phyloP scores from a whole-genome alignment of 2,888 invertebrate species.

The Drosophila flavopinicola region DNA sequence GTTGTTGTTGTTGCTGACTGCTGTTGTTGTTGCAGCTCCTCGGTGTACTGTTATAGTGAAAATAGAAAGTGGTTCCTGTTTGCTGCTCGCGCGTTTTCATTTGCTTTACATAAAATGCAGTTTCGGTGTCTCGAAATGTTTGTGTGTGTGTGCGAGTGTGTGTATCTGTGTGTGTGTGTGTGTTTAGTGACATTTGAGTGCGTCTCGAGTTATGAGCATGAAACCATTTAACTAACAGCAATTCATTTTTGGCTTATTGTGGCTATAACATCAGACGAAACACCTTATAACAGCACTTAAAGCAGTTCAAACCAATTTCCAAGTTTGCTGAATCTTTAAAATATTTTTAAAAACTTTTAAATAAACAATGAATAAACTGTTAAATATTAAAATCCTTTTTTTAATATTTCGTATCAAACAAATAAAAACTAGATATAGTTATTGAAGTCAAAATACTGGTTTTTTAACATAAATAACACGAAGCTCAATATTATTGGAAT shows the following conservation, averaged over 20 bases:
- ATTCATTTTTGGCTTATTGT: conserved; percentile 21
- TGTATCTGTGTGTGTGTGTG: conserved; percentile 33
- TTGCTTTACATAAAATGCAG: conserved; percentile 77
- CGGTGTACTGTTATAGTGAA: conserved; percentile 81
- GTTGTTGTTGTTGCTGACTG: conserved; percentile 17
- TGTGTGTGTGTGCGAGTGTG: conserved; percentile 18
- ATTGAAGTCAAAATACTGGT: no score
- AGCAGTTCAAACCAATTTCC: no score
- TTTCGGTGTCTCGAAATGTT: conserved; percentile 36
- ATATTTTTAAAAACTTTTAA: no score
- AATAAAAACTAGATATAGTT: no score
- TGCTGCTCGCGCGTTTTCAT: conserved; percentile 73
- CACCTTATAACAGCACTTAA: no score
- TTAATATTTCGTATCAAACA: no score
- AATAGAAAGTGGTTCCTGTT: conserved; percentile 84
- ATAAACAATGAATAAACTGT: no score
- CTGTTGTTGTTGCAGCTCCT: conserved; percentile 38
- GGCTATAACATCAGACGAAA: not conserved
- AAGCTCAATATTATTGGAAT: no score
- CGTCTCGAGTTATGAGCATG: conserved; percentile 31
- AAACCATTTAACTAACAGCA: conserved; percentile 19
- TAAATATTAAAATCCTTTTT: no score
- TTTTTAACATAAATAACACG: no score
- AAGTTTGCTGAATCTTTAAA: no score
- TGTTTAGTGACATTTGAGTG: conserved; percentile 41